Base-by-base conservation (phyloP, 2,113 vertebrate genomes). In the Oreocharis arfaki region DNA sequence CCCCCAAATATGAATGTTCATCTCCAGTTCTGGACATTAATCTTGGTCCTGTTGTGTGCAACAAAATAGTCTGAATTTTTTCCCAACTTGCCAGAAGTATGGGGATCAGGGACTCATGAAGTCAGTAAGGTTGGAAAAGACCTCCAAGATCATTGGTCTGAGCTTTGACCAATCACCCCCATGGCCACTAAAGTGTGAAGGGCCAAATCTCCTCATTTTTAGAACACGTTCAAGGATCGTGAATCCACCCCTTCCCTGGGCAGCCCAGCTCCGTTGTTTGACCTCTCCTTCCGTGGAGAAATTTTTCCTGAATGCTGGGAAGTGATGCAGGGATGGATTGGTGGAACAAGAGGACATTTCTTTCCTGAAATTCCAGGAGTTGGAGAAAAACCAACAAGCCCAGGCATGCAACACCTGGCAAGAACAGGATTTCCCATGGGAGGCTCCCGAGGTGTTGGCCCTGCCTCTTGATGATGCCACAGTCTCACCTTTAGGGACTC, bases 391-490 rank as follows among this genome's bases (percentile, higher is more conserved):
- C 3, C 57, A 73, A 13, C 42, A 42, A 84, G 68, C 41, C 32
- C 63, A 49, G 41, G 20, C n/a, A 33, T 24, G 32, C 16, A 16
- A 6, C 53, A 17, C 8, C 5, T 30, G 42, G 24, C 61, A 79
- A 3, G 46, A 60, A 7, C n/a, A 46, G n/a, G 30, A 35, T 28
- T 67, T 47, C 50, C 53, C 18, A 6, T 1, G 49, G 71, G 67
- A 92, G 28, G 53, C 22, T 80, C 39, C 70, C 2, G 0, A 26
- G 57, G 67, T 76, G 86, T 64, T 0, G 0, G 75, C 76, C n/a
- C 41, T 0, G 0, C 41, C 24, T 16, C 35, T 3, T 15, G 12
- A 30, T 23, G 37, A 24, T 39, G 42, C 50, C 44, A 5, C 2
- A 1, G 5, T 46, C 63, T 77, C 13, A 3, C 59, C 52, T 81